phyloP scores from a whole-genome alignment of 1,140 invertebrate genomes.

The Trachelipus rathkii region DNA sequence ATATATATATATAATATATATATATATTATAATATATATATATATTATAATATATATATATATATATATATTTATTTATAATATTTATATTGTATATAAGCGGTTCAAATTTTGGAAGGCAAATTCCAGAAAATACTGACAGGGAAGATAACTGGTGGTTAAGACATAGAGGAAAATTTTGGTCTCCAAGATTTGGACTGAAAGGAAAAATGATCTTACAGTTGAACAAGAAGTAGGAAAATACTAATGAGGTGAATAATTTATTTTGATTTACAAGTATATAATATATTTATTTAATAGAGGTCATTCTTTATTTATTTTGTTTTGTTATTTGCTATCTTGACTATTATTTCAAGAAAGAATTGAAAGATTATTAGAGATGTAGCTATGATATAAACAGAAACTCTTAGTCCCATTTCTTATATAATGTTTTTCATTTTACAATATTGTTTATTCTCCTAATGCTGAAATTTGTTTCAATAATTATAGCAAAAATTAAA shows the following conservation, averaged over 20 bases:
- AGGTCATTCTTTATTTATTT: not conserved
- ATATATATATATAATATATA: too few species aligned
- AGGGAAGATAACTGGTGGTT: slow-evolving; percentile 64
- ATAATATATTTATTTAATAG: not conserved
- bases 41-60: too few species aligned
- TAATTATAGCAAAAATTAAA: too few species aligned
- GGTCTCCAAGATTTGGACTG: slow-evolving; percentile 78
- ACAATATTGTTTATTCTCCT: too few species aligned
- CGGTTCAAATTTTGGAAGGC: too few species aligned
- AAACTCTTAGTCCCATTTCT: too few species aligned
- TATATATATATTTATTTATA: too few species aligned
- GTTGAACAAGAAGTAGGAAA: slow-evolving; percentile 58
- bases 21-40: too few species aligned
- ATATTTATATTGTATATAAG: too few species aligned
- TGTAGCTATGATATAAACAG: too few species aligned
- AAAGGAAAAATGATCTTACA: slow-evolving; percentile 88
- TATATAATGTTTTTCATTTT: too few species aligned
- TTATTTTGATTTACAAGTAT: not conserved
- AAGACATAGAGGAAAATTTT: slow-evolving; percentile 90
- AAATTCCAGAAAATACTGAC: slow-evolving; percentile 49
- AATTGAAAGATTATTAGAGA: not conserved
- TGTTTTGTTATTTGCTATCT: slow-evolving; percentile 11
- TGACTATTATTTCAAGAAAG: slow-evolving; percentile 19
- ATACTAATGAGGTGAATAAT: not conserved
- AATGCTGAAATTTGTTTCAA: too few species aligned